Evolutionary conservation across 2,797 vertebrate species (phyloP), one percentile per base, ranked within the genome.

Genomic region (Somateria mollissima): DNA sequence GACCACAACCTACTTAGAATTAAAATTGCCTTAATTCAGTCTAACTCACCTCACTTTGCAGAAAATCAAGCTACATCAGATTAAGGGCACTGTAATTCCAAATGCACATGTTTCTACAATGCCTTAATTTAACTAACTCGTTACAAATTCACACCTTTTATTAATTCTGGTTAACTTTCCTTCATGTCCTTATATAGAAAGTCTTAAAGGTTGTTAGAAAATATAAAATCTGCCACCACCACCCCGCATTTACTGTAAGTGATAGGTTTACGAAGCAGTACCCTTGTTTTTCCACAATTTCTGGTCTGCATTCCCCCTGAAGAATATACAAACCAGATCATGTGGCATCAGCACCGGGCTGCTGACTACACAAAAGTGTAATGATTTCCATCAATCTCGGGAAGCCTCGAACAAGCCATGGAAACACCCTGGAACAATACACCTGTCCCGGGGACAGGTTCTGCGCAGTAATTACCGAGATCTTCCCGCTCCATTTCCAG

Each of bases 311-410:
- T 51, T 61, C 60, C 74, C 70, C 49, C 1, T 0, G 58, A 64
- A 67, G 49, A 25, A 41, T n/a, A 4, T 4, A 8, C 11, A 77
- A 15, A 9, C 43, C 15, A 11, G 49, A 43, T 75, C 53, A 36
- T 18, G 30, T 43, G 89, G 65, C 76, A 71, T 65, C 49, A 10
- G 37, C 17, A 32, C 69, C 67, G 25, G 32, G 62, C 10, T 65
- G 94, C 96, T 96, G 96, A 96, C 91, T 85, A 6, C 67, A 81
- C 92, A 71, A 11, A 67, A 81, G 4, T 0, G 0, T 94, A 95
- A 97, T 67, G 94, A 93, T 90, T 93, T 75, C 77, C 96, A 97
- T 97, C 94, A 81, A 72, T 97, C 95, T 96, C 92, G 18, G 60
- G 84, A 76, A 78, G 72, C 58, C 72, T 34, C 8, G 37, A 39